These are phyloP conservation scores for Steinernema carpocapsae DNA, from an alignment of 2,888 invertebrate genomes.

Conservation along the genomic window DNA sequence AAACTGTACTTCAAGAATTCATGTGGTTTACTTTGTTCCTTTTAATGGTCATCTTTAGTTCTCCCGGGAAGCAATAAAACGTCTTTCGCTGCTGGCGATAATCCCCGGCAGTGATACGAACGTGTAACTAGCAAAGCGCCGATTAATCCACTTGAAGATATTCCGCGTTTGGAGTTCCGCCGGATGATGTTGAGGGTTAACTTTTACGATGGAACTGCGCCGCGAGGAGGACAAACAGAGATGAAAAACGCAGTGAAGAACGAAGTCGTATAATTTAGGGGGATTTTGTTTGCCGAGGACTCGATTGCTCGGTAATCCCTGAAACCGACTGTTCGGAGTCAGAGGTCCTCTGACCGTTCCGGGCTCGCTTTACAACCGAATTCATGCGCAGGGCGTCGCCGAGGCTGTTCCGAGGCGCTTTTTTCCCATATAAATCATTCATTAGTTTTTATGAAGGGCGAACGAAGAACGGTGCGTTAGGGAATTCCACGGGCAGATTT, in stretches of 20 bases:
- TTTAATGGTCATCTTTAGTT: too few species aligned
- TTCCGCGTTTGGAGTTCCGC: not conserved
- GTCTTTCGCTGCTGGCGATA: not conserved
- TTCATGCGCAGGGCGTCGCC: constrained; percentile 7
- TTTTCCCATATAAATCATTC: constrained; percentile 20
- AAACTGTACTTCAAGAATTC: too few species aligned
- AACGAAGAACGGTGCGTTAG: constrained; percentile 2
- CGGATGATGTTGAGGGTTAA: constrained; percentile 1
- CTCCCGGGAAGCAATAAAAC: too few species aligned
- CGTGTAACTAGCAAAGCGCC: constrained; percentile 18
- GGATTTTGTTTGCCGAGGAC: constrained; percentile 23
- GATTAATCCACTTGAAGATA: constrained; percentile 25
- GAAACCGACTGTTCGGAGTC: constrained; percentile 10
- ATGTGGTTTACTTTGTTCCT: too few species aligned
- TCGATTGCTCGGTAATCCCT: constrained; percentile 15
- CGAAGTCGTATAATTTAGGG: constrained; percentile 30
- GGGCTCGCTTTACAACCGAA: constrained; percentile 2
- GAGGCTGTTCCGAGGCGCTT: not conserved
- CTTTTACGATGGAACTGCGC: not conserved
- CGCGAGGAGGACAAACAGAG: not conserved
- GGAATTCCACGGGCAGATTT: not conserved
- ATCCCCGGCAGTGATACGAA: constrained; percentile 13
- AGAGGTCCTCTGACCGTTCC: constrained; percentile 6
- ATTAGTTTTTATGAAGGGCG: constrained; percentile 4
- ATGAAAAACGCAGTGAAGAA: not conserved